phyloP scores from a whole-genome alignment of 2,113 vertebrate species.

The Cottus gobio region DNA sequence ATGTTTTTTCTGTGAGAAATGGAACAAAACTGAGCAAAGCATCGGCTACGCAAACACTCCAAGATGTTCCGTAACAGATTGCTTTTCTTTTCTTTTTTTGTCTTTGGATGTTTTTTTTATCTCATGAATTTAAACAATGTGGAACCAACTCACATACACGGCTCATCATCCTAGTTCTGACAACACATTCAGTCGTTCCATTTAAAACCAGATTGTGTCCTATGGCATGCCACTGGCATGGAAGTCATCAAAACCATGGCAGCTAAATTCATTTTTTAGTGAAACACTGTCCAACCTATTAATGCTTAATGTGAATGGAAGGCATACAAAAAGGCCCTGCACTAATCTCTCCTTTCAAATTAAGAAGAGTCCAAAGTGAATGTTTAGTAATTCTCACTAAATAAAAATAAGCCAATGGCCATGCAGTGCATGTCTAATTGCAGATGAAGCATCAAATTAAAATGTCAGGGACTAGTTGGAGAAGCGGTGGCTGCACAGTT shows the following conservation, averaged over 20 bases:
- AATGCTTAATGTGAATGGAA: constrained; percentile 58
- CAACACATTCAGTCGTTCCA: constrained; percentile 28
- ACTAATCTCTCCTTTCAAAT: constrained; percentile 52
- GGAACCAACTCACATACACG: background rate
- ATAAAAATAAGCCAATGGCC: constrained; percentile 74
- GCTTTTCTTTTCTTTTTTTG: constrained; percentile 29
- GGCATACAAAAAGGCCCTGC: constrained; percentile 37
- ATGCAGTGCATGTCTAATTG: constrained; percentile 78
- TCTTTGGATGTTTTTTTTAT: constrained; percentile 48
- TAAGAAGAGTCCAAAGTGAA: constrained; percentile 66
- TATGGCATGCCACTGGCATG: constrained; percentile 37
- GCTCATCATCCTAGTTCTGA: constrained; percentile 36
- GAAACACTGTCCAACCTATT: constrained; percentile 56
- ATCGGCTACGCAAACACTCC: constrained; percentile 45
- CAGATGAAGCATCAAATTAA: constrained; percentile 79
- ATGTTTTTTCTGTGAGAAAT: constrained; percentile 60
- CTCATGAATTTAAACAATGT: constrained; percentile 45
- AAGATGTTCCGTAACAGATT: constrained; percentile 61
- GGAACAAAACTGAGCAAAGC: constrained; percentile 57
- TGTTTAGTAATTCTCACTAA: constrained; percentile 64
- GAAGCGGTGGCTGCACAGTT: constrained; percentile 48
- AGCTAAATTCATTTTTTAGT: constrained; percentile 67
- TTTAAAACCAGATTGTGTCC: constrained; percentile 36
- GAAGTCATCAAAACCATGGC: constrained; percentile 47
- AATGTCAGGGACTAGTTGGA: constrained; percentile 66